phyloP scores from a whole-genome alignment of 2,797 vertebrate genomes.

The Hippoglossus hippoglossus region DNA sequence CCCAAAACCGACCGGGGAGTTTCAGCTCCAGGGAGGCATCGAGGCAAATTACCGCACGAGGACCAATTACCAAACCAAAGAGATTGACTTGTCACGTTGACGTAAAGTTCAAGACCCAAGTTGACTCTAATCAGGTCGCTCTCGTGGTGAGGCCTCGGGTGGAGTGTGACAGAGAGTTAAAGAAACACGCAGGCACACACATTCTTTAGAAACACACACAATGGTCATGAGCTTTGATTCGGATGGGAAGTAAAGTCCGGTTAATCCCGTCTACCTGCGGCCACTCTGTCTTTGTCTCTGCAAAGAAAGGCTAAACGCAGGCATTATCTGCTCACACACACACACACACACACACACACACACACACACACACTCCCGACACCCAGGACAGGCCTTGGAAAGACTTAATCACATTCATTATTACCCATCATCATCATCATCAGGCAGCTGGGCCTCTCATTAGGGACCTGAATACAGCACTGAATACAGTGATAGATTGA shows the following conservation, averaged over 20 bases:
- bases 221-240: too few relatives aligned
- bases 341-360: conserved; percentile 4
- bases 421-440: not conserved
- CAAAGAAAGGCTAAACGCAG: too few relatives aligned
- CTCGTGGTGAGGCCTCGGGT: too few relatives aligned
- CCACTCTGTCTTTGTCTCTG: not conserved
- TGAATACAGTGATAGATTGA: not conserved
- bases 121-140: too few relatives aligned
- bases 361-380: conserved; percentile 8
- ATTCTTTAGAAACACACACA: too few relatives aligned
- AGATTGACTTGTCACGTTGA: too few relatives aligned
- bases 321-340: too few relatives aligned
- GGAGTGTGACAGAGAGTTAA: too few relatives aligned
- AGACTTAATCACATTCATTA: conserved; percentile 42
- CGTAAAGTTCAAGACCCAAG: too few relatives aligned
- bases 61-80: conserved; percentile 41
- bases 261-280: too few relatives aligned
- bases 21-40: conserved; percentile 13
- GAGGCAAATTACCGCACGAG: conserved; percentile 30
- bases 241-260: too few relatives aligned
- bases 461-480: not conserved
- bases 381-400: conserved; percentile 19
- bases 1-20: not conserved
- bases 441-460: conserved; percentile 24
- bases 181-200: too few relatives aligned